Conservation (phyloP, 2,888 invertebrate species). For the Argyra leucocephala region DNA sequence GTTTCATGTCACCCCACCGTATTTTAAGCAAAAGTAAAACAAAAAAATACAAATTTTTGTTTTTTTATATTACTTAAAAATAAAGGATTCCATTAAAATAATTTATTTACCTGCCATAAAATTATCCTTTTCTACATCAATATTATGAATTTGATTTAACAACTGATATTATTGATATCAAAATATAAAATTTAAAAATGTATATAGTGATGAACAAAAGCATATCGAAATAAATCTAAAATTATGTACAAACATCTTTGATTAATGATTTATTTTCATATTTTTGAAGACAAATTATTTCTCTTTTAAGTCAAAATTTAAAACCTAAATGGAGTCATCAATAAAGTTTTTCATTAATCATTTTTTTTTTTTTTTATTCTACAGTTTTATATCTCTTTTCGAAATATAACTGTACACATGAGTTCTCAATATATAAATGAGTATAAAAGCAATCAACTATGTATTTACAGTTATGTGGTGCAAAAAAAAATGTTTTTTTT, state of each 20-base stretch:
- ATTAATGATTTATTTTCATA: not conserved
- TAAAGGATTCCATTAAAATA: too few relatives aligned
- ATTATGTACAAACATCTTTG: not conserved
- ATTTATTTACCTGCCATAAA: too few relatives aligned
- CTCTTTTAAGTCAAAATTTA: not conserved
- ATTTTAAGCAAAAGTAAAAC: too few relatives aligned
- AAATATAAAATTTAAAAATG: not conserved
- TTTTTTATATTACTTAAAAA: too few relatives aligned
- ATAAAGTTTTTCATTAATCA: not conserved
- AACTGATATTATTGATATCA: too few relatives aligned
- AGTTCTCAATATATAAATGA: too few relatives aligned
- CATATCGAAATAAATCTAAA: not conserved
- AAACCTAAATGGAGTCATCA: not conserved
- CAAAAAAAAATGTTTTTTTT: not conserved
- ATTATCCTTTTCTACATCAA: too few relatives aligned
- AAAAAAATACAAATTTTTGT: too few relatives aligned
- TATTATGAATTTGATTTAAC: too few relatives aligned
- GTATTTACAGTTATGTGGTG: not conserved
- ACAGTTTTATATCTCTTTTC: not conserved
- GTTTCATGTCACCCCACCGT: too few relatives aligned
- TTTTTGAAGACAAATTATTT: slow-evolving; percentile 6
- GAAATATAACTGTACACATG: not conserved
- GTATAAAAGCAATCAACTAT: not conserved
- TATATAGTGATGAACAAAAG: not conserved
- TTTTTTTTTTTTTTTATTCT: not conserved